phyloP scores from a whole-genome alignment of 2,888 invertebrate species.

The Dione vanillae region DNA sequence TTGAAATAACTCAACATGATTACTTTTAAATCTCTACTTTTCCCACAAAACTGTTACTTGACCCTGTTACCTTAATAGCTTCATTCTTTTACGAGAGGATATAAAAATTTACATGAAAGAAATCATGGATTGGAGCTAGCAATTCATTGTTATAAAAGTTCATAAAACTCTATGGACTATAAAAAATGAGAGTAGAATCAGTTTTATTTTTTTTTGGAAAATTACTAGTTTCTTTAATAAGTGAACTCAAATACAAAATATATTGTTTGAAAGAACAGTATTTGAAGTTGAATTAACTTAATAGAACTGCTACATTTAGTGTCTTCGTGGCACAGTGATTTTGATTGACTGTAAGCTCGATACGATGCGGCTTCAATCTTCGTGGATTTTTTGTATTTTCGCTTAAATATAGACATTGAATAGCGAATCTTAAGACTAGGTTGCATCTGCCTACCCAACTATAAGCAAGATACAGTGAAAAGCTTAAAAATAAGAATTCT shows the following conservation, averaged over 20 bases:
- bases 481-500: no score
- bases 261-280: no score
- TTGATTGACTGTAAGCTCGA: no score
- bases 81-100: constrained; percentile 5
- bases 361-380: no score
- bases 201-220: constrained; percentile 19
- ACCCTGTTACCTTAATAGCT: constrained; percentile 15
- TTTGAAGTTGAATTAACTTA: no score
- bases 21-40: neutral
- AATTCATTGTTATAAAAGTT: constrained; percentile 20
- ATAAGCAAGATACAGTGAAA: no score
- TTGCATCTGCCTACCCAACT: no score
- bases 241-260: neutral
- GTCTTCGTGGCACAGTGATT: no score
- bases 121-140: constrained; percentile 5
- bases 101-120: constrained; percentile 6
- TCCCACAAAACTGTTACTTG: neutral
- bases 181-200: neutral
- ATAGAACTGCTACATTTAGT: no score
- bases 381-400: no score
- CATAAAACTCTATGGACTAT: constrained; percentile 17
- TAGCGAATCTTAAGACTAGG: no score
- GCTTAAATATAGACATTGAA: no score
- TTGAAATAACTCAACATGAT: neutral
- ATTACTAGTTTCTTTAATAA: neutral